These are phyloP conservation scores for Umimayanthus kanabou DNA, from an alignment of 92 coral and sea anemone species.

Conservation along the genomic window DNA sequence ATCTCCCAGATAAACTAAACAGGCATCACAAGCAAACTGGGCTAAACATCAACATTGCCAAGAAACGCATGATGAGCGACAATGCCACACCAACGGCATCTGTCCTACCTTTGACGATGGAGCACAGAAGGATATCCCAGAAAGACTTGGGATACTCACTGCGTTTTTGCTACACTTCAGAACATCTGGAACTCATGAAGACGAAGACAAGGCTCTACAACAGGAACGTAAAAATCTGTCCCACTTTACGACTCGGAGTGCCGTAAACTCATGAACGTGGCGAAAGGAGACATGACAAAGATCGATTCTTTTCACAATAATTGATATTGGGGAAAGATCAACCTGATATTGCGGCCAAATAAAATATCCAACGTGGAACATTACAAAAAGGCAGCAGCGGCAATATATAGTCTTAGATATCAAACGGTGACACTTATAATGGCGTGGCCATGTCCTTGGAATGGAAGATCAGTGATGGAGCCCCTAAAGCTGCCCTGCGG, in stretches of 20 bases:
- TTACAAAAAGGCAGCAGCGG: background rate
- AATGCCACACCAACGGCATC: background rate
- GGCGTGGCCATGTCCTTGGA: too few relatives aligned
- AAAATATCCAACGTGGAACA: constrained; percentile 27
- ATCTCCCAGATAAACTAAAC: background rate
- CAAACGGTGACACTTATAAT: too few relatives aligned
- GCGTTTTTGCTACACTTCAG: constrained; percentile 21
- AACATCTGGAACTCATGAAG: constrained; percentile 48
- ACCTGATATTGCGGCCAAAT: background rate
- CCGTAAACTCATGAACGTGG: background rate
- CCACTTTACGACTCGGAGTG: background rate
- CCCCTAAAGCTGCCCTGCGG: too few relatives aligned
- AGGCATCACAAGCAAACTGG: constrained; percentile 7
- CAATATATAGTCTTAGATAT: background rate
- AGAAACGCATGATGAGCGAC: constrained; percentile 1
- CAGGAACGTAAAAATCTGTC: constrained; percentile 34
- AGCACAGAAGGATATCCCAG: constrained; percentile 35
- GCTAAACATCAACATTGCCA: constrained; percentile 10
- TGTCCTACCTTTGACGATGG: background rate
- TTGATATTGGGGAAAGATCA: background rate
- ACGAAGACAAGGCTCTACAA: constrained; percentile 37
- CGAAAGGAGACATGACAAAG: constrained; percentile 3
- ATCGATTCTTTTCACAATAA: constrained; percentile 15
- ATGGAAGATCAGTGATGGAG: too few relatives aligned
- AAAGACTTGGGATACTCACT: background rate